phyloP scores from a whole-genome alignment of 2,113 vertebrate genomes.

The Sminthopsis crassicaudata region DNA sequence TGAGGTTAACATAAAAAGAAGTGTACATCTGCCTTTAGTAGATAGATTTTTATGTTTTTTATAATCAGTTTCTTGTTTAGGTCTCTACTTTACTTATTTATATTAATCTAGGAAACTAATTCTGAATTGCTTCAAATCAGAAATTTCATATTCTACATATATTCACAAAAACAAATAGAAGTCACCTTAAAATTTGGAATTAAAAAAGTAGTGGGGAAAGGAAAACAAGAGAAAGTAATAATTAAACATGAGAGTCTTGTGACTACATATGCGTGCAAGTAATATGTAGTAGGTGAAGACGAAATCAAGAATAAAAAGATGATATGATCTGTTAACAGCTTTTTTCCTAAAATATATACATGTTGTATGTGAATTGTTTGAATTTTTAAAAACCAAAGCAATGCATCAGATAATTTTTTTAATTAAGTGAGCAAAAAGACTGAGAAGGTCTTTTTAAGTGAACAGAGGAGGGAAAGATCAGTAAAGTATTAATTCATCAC shows the following conservation, averaged over 20 bases:
- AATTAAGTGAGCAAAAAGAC: constrained; percentile 46
- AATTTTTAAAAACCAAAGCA: background rate
- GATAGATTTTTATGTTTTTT: background rate
- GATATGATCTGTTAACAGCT: background rate
- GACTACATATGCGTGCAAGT: constrained; percentile 6
- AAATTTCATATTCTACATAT: constrained; percentile 25
- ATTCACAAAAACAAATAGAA: constrained; percentile 43
- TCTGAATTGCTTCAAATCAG: constrained; percentile 43
- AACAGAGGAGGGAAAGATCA: background rate
- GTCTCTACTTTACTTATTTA: constrained; percentile 34
- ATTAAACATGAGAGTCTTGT: constrained; percentile 33
- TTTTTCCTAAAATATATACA: constrained; percentile 25
- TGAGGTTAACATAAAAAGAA: background rate
- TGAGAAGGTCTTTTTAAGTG: background rate
- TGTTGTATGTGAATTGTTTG: background rate
- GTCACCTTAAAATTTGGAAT: background rate
- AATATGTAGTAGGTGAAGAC: constrained; percentile 54
- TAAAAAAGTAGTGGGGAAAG: constrained; percentile 45
- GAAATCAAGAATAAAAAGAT: constrained; percentile 37
- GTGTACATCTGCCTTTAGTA: background rate
- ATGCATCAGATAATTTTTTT: background rate
- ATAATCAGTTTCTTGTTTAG: background rate
- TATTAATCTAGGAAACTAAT: constrained; percentile 49
- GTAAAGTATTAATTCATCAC: constrained; percentile 7
- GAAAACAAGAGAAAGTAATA: constrained; percentile 50